These are phyloP conservation scores for Cistogaster globosa DNA, from an alignment of 2,888 invertebrate species.

Conservation along the genomic window DNA sequence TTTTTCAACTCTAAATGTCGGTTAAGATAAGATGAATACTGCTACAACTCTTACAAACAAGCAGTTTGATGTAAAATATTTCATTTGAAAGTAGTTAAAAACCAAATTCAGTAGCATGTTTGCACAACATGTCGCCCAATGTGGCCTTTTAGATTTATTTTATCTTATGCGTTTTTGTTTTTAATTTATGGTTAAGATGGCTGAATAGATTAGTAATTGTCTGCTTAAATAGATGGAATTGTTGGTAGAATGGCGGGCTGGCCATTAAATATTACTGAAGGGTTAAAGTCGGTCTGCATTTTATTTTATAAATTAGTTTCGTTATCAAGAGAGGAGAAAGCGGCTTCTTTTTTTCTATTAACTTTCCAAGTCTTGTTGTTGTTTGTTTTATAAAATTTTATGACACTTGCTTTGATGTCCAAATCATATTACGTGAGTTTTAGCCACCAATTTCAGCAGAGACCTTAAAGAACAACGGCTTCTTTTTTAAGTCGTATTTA, in stretches of 20 bases:
- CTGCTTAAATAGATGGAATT: conserved; percentile 37
- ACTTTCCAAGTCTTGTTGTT: conserved; percentile 10
- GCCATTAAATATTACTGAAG: conserved; percentile 46
- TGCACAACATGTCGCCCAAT: conserved; percentile 82
- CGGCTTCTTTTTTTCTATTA: conserved; percentile 56
- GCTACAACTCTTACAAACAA: not conserved
- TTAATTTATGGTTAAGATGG: conserved; percentile 23
- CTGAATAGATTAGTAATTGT: conserved; percentile 52
- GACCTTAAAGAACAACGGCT: conserved; percentile 5
- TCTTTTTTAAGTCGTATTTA: conserved; percentile 53
- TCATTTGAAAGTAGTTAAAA: conserved; percentile 68
- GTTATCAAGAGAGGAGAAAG: conserved; percentile 60
- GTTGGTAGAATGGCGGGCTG: conserved; percentile 8
- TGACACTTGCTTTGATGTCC: conserved; percentile 74
- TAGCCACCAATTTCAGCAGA: conserved; percentile 39
- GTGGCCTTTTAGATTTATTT: conserved; percentile 75
- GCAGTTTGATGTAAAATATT: conserved; percentile 27
- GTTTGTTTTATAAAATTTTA: conserved; percentile 65
- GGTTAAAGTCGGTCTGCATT: conserved; percentile 51
- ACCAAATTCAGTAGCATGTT: conserved; percentile 81
- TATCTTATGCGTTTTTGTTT: conserved; percentile 4
- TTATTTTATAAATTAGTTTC: conserved; percentile 59
- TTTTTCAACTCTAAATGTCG: conserved; percentile 60
- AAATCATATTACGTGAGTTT: conserved; percentile 60
- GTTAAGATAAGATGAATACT: conserved; percentile 65